Percentiles rank a stretch among this genome's conserved stretches.
Conservation (phyloP, 2,113 vertebrate species). For the Alethe castanea region DNA sequence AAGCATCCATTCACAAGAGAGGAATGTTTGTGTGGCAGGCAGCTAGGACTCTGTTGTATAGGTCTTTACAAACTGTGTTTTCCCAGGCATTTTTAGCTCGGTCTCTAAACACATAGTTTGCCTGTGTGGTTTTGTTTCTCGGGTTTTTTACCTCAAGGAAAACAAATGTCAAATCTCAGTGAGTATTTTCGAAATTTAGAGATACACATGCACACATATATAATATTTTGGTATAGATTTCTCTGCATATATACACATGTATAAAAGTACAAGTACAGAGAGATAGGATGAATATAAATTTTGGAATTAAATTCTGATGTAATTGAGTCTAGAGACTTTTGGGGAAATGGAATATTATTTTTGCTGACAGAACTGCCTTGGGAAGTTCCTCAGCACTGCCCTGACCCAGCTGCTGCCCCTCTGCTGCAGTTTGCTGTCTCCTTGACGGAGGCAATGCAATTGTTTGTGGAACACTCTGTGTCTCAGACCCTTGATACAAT, state of each 20-base stretch:
- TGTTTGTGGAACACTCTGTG: neutral
- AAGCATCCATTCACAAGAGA: neutral
- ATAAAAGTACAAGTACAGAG: neutral
- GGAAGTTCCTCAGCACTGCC: neutral
- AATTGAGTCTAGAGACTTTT: neutral
- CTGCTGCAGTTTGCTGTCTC: neutral
- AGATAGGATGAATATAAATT: neutral
- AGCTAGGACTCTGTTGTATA: neutral
- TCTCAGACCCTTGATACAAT: neutral
- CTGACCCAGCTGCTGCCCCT: neutral
- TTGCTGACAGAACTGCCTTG: neutral
- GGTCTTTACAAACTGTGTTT: conserved; percentile 7
- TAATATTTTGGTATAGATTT: neutral
- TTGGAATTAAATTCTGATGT: neutral
- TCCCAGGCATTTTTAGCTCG: neutral
- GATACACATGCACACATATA: neutral
- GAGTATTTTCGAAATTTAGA: neutral
- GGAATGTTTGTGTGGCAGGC: neutral
- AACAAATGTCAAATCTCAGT: neutral
- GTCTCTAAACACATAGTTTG: neutral
- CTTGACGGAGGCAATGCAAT: neutral
- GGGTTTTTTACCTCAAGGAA: neutral
- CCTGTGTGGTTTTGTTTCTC: neutral
- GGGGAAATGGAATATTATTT: neutral
- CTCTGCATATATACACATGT: neutral